Conservation (phyloP, 2,888 invertebrate species). For the Nomada ferruginata region DNA sequence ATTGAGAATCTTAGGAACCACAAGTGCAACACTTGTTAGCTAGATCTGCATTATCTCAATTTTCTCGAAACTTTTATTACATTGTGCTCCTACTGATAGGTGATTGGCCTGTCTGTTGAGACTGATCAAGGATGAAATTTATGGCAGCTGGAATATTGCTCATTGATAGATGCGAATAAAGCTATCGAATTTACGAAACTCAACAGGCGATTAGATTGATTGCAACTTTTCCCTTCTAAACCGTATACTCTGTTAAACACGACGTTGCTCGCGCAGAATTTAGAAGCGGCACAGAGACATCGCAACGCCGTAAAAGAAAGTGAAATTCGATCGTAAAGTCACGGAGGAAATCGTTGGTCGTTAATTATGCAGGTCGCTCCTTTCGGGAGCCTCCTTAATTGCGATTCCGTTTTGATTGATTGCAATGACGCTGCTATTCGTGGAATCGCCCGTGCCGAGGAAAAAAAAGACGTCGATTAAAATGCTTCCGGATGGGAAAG, state of each 20-base stretch:
- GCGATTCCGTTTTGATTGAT: conserved; percentile 57
- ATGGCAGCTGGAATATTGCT: too few species aligned
- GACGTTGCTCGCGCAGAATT: conserved; percentile 32
- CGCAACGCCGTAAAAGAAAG: conserved; percentile 43
- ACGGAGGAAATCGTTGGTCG: conserved; percentile 52
- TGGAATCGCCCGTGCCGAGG: conserved; percentile 3
- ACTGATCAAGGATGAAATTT: too few species aligned
- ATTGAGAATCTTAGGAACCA: too few species aligned
- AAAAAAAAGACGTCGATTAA: conserved; percentile 12
- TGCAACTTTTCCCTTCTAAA: neutral
- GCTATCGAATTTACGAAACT: too few species aligned
- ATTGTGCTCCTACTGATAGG: too few species aligned
- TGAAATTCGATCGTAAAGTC: conserved; percentile 65
- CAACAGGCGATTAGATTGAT: too few species aligned
- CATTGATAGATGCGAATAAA: too few species aligned
- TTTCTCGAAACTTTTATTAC: too few species aligned
- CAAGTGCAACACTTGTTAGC: too few species aligned
- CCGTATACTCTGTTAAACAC: neutral
- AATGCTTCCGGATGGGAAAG: neutral
- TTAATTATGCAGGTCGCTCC: conserved; percentile 52
- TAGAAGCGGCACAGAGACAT: conserved; percentile 37
- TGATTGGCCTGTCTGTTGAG: too few species aligned
- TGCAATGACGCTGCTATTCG: conserved; percentile 46
- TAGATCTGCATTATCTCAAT: too few species aligned
- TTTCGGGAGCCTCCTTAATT: conserved; percentile 49